Conservation (phyloP, 2,113 vertebrate species). For the Megaceryle torquata region DNA sequence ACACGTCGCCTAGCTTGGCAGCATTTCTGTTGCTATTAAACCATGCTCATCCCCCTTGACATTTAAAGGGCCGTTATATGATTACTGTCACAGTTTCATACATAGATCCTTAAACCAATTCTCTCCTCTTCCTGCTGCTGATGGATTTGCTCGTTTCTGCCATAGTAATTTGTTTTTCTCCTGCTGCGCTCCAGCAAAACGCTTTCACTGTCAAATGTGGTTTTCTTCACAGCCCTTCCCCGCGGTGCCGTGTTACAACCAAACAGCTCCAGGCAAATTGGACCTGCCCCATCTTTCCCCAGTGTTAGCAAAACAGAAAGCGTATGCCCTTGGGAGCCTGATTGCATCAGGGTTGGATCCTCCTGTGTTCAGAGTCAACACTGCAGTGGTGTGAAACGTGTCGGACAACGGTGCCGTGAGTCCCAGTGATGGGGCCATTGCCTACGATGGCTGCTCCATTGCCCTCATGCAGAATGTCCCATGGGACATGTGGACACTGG, state of each 20-base stretch:
- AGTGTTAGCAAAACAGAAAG: not conserved
- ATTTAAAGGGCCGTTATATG: constrained; percentile 39
- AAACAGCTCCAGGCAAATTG: not conserved
- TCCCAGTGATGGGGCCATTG: rapidly evolving
- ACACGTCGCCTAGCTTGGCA: not conserved
- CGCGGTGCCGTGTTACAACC: rapidly evolving
- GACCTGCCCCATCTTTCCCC: not conserved
- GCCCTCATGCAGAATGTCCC: rapidly evolving
- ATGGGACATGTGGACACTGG: rapidly evolving
- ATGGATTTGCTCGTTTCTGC: constrained; percentile 32
- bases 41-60: constrained; percentile 26
- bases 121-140: not conserved
- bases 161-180: constrained; percentile 28
- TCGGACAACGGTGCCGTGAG: not conserved
- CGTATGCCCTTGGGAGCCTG: rapidly evolving
- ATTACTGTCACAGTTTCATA: constrained; percentile 25
- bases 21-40: constrained; percentile 27
- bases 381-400: rapidly evolving
- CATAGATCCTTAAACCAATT: constrained; percentile 11
- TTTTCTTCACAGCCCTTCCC: not conserved
- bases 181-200: not conserved
- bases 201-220: not conserved
- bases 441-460: not conserved
- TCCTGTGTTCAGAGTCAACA: rapidly evolving
- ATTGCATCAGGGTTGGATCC: rapidly evolving